Evolutionary conservation across 2,797 vertebrate genomes (phyloP).

Genomic region (Spinus olivaceus): DNA sequence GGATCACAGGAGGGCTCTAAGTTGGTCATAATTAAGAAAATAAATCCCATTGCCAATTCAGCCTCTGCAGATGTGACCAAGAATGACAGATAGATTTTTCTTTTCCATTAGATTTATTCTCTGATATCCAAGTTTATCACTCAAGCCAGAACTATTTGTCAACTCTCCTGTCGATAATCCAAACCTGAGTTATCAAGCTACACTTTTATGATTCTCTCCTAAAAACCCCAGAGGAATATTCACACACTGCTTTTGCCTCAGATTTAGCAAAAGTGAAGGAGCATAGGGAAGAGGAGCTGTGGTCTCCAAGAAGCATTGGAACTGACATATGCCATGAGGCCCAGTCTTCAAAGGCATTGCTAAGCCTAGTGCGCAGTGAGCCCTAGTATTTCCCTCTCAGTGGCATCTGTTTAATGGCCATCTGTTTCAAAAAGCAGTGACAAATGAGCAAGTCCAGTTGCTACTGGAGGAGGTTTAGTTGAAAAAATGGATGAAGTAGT

Average conservation of each 20-base stretch:
- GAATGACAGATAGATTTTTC: slow-evolving; percentile 77
- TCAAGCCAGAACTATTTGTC: slow-evolving; percentile 77
- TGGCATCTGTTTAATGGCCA: background rate
- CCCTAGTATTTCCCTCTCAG: background rate
- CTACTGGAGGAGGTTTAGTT: background rate
- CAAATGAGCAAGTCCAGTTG: background rate
- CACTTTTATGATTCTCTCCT: slow-evolving; percentile 60
- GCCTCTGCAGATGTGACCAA: slow-evolving; percentile 58
- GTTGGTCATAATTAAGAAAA: slow-evolving; percentile 63
- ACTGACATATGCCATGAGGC: background rate
- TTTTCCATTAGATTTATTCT: slow-evolving; percentile 83
- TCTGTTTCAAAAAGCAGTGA: background rate
- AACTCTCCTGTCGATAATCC: slow-evolving; percentile 77
- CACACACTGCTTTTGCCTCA: background rate
- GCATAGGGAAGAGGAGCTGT: background rate
- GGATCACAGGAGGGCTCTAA: background rate
- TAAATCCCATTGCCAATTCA: slow-evolving; percentile 54
- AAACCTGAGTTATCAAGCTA: slow-evolving; percentile 71
- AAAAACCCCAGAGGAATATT: background rate
- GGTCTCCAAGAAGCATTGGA: background rate
- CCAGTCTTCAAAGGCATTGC: background rate
- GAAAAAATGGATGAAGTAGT: background rate
- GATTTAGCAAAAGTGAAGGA: background rate
- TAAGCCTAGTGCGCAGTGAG: background rate
- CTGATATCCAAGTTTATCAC: slow-evolving; percentile 85